Base-by-base conservation (phyloP, 2,113 vertebrate genomes). In the Columba janthina region DNA sequence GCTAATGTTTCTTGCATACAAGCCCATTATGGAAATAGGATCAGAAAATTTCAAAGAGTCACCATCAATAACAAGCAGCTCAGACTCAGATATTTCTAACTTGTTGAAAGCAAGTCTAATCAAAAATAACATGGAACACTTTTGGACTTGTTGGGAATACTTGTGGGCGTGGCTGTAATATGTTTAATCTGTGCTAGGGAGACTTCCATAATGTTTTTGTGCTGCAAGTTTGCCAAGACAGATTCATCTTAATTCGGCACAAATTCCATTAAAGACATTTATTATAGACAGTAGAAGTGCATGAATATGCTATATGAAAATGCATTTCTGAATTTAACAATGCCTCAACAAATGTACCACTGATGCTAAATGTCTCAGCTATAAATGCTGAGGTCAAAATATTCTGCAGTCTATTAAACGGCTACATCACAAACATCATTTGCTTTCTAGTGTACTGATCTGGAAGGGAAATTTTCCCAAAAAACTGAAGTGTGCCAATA, bases 141-240 rank as follows among this genome's bases (percentile, higher is more conserved):
- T 94, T 96, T 73, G 70, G 13, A 91, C 93, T 91, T 95, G 96
- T 80, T 95, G 75, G 26, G 72, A 96, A 94, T 90, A 80, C 29
- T 36, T 61, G 40, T 84, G 94, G 95, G 95, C 93, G 93, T 94
- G 95, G 93, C 61, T 86, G 75, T 42, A 89, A 51, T 65, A 61
- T 6, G 21, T 87, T 90, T 90, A 40, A 89, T 60, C 42, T 50
- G 57, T 57, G 51, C 67, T 53, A 74, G 26, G 79, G 48, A 92
- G 53, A 81, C 32, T 71, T 85, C 70, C 7, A 4, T 60, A 48
- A 42, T 4, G n/a, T 89, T 88, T 94, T 93, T 29, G 50, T 38
- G 12, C 28, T 69, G 32, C 20, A n/a, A 40, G 17, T 90, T 84
- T 92, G 19, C 57, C 18, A 13, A 69, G 38, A 74, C 15, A 60